phyloP scores from a whole-genome alignment of 2,888 invertebrate genomes.

The Argyresthia albistria region DNA sequence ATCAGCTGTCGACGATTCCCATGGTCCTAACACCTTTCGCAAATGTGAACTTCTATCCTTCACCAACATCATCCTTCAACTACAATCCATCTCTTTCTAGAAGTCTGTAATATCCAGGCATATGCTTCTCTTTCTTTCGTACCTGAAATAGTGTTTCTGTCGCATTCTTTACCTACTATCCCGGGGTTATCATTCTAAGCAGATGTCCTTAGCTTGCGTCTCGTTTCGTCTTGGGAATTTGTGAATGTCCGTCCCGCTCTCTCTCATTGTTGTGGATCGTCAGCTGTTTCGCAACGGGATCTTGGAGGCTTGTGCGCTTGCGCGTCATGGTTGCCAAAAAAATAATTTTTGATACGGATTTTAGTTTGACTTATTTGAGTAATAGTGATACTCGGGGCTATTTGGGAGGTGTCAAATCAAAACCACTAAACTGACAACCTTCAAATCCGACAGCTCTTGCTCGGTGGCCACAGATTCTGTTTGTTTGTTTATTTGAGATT shows the following conservation, averaged over 20 bases:
- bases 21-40: constrained; percentile 4
- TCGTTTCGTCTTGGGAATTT: background rate
- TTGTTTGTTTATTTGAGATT: too few species aligned
- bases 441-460: too few species aligned
- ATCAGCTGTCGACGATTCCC: constrained; percentile 1
- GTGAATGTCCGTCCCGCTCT: constrained; percentile 7
- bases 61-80: background rate
- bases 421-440: too few species aligned
- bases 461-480: too few species aligned
- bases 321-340: background rate
- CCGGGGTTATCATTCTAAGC: background rate
- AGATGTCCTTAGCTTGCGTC: constrained; percentile 3
- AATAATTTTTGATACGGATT: background rate
- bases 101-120: background rate
- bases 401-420: too few species aligned
- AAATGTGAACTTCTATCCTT: background rate
- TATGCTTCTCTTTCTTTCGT: too few species aligned
- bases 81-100: background rate
- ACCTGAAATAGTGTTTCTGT: too few species aligned
- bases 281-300: constrained; percentile 59
- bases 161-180: background rate
- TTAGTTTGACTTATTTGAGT: too few species aligned
- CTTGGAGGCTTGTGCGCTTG: constrained; percentile 26
- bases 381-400: too few species aligned
- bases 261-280: constrained; percentile 23